A percentile compares a stretch with the other conserved stretches of the same genome.
phyloP scores from a whole-genome alignment of 2,797 vertebrate genomes.

The Hippoglossus hippoglossus region DNA sequence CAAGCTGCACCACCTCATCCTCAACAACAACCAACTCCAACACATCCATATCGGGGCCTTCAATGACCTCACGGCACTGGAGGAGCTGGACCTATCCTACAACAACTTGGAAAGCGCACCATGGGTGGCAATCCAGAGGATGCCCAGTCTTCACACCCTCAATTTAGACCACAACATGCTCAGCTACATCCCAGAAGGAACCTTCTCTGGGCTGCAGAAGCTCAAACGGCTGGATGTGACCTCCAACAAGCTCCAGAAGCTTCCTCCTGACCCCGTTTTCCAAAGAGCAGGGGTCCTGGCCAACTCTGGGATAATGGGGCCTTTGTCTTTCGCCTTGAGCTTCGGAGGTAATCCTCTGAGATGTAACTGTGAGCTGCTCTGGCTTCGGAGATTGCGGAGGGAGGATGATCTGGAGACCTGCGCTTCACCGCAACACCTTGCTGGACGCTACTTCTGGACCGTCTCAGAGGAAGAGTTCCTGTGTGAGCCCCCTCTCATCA shows the following conservation, averaged over 20 bases:
- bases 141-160: constrained; percentile 95
- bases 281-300: constrained; percentile 95
- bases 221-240: constrained; percentile 97
- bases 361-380: constrained; percentile 97
- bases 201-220: constrained; percentile 97
- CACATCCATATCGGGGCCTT: constrained; percentile 95
- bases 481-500: constrained; percentile 98
- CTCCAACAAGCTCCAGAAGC: constrained; percentile 98
- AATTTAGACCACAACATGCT: constrained; percentile 99
- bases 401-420: constrained; percentile 98
- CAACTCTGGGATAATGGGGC: constrained; percentile 94
- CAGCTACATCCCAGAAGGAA: constrained; percentile 96
- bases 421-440: constrained; percentile 92
- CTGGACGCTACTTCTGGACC: constrained; percentile 98
- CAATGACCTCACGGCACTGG: constrained; percentile 94
- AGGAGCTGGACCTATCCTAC: constrained; percentile 97
- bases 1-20: constrained; percentile 97
- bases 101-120: constrained; percentile 97
- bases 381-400: constrained; percentile 92
- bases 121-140: constrained; percentile 98
- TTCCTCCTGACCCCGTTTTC: constrained; percentile 97
- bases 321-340: constrained; percentile 91
- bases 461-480: constrained; percentile 98
- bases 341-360: constrained; percentile 98
- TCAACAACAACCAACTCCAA: constrained; percentile 99